Evolutionary conservation across 2,113 vertebrate species (phyloP).

Genomic region (Pollimyrus isidori): DNA sequence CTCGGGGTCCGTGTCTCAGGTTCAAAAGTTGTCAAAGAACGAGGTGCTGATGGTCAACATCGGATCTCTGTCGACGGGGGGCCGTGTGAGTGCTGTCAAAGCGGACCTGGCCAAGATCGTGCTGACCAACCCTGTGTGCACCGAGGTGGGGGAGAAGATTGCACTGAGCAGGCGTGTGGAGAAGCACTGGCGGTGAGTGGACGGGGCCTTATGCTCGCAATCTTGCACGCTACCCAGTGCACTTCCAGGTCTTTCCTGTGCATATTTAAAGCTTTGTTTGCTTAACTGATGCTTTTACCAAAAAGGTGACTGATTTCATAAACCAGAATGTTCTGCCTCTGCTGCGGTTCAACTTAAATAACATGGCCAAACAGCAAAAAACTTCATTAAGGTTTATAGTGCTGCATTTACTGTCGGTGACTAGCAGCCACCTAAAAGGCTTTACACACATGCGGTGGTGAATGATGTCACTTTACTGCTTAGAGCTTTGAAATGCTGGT

Average conservation of each 20-base stretch:
- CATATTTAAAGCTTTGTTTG: neutral
- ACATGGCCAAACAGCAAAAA: neutral
- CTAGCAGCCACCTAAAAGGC: neutral
- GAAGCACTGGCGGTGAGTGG: conserved; percentile 94
- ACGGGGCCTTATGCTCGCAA: neutral
- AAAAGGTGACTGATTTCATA: neutral
- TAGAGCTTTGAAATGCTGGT: neutral
- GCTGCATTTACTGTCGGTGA: neutral
- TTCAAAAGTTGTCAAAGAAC: conserved; percentile 96
- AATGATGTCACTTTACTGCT: neutral
- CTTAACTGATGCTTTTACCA: neutral
- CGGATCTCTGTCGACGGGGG: conserved; percentile 91
- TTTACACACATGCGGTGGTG: neutral
- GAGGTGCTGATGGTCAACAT: conserved; percentile 99
- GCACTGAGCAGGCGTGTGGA: conserved; percentile 95
- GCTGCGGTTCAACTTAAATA: neutral
- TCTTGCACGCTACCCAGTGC: neutral
- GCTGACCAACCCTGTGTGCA: conserved; percentile 95
- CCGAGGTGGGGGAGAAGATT: conserved; percentile 98
- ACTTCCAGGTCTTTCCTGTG: neutral
- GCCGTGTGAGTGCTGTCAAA: conserved; percentile 93
- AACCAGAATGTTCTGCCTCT: neutral
- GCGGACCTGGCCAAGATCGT: conserved; percentile 97
- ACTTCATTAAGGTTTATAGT: neutral
- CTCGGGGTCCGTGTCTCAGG: conserved; percentile 53